phyloP scores from a whole-genome alignment of 2,113 vertebrate species.

The Lasiurus cinereus region DNA sequence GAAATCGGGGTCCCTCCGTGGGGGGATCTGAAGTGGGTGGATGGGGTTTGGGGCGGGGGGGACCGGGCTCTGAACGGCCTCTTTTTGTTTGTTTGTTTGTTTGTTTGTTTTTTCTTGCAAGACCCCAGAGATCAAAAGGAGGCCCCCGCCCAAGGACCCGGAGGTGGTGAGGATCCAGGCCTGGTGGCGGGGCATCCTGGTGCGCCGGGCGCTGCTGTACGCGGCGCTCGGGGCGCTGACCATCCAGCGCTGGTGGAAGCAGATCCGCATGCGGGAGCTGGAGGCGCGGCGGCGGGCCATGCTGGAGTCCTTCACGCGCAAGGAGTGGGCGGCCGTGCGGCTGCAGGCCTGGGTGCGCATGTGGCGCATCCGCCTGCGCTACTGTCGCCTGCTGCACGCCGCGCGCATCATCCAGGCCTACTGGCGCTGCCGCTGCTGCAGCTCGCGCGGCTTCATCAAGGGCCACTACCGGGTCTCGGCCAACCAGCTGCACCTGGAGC shows the following conservation, averaged over 20 bases:
- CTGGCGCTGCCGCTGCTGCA: conserved; percentile 64
- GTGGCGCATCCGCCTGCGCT: conserved; percentile 46
- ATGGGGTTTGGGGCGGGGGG: not conserved
- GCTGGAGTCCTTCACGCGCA: not conserved
- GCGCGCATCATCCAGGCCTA: conserved; percentile 71
- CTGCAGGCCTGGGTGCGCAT: conserved; percentile 77
- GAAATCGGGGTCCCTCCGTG: not conserved
- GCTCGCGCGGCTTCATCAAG: conserved; percentile 58
- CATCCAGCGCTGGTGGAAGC: conserved; percentile 82
- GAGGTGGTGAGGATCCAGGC: conserved; percentile 61
- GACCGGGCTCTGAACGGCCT: not conserved
- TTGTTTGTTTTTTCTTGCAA: not conserved
- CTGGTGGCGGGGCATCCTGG: conserved; percentile 79
- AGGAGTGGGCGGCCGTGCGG: conserved; percentile 47
- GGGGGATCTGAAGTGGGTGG: not conserved
- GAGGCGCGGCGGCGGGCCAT: not conserved
- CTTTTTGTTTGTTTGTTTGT: not conserved
- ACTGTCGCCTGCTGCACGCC: not conserved
- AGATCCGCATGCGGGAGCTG: rapidly evolving
- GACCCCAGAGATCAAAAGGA: not conserved
- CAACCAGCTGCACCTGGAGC: conserved; percentile 66
- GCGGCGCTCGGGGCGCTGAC: not conserved
- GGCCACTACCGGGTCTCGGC: conserved; percentile 65
- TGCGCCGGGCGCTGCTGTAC: conserved; percentile 14
- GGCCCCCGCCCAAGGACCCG: rapidly evolving